Evolutionary conservation across 2,113 vertebrate genomes (phyloP).

Genomic region (Nesoenas mayeri): DNA sequence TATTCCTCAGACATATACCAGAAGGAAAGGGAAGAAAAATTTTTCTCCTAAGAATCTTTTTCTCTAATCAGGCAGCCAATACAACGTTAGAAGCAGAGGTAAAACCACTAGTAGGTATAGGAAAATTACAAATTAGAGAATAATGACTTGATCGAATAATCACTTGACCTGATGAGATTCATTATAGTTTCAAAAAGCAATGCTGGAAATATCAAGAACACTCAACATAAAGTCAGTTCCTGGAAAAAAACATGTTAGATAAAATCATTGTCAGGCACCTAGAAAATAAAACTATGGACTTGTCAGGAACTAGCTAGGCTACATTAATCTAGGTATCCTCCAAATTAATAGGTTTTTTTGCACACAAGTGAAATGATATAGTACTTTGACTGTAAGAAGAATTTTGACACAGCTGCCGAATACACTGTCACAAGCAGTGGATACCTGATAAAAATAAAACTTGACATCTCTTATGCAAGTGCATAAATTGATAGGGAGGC

Average conservation of each 20-base stretch:
- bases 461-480: not conserved
- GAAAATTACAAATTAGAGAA: not conserved
- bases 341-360: not conserved
- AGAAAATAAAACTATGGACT: not conserved
- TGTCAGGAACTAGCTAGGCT: not conserved
- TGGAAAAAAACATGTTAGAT: not conserved
- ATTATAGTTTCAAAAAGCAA: not conserved
- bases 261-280: not conserved
- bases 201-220: not conserved
- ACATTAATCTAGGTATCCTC: not conserved
- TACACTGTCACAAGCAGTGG: not conserved
- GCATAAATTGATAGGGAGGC: not conserved
- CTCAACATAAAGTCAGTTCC: not conserved
- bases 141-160: not conserved
- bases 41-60: not conserved
- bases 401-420: not conserved
- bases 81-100: not conserved
- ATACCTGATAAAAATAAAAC: not conserved
- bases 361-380: not conserved
- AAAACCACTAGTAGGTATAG: accelerated
- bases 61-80: not conserved
- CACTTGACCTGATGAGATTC: not conserved
- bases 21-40: not conserved
- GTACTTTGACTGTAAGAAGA: not conserved
- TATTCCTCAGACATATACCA: not conserved